These are phyloP conservation scores for Procambarus virginalis DNA, from an alignment of 1,140 invertebrate genomes.

Conservation along the genomic window DNA sequence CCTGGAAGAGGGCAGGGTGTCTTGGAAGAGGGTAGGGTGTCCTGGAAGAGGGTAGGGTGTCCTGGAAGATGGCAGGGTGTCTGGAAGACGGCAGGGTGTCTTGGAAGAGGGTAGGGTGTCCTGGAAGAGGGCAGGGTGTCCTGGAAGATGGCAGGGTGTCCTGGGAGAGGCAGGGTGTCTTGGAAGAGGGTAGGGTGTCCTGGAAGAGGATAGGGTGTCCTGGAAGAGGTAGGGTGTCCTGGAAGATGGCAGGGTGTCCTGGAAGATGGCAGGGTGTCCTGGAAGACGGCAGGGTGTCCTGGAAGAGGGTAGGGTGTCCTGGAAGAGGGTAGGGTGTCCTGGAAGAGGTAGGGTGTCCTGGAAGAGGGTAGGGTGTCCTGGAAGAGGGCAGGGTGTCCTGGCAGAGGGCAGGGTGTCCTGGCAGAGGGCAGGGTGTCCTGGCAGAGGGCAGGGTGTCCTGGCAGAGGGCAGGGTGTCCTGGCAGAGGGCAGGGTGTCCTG, in stretches of 20 bases:
- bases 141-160: neutral
- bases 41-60: neutral
- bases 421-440: no score
- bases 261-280: conserved; percentile 8
- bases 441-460: no score
- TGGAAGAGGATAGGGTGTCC: neutral
- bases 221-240: neutral
- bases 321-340: neutral
- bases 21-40: neutral
- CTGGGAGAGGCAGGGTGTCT: neutral
- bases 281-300: neutral
- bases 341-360: neutral
- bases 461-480: no score
- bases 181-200: neutral
- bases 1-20: neutral
- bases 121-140: conserved; percentile 4
- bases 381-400: no score
- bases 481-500: no score
- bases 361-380: conserved; percentile 6
- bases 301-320: neutral
- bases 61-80: neutral
- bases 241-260: neutral
- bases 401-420: no score
- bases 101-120: neutral
- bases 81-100: conserved; percentile 10